Evolutionary conservation across 2,113 vertebrate genomes (phyloP).

Genomic region (Gila orcuttii): DNA sequence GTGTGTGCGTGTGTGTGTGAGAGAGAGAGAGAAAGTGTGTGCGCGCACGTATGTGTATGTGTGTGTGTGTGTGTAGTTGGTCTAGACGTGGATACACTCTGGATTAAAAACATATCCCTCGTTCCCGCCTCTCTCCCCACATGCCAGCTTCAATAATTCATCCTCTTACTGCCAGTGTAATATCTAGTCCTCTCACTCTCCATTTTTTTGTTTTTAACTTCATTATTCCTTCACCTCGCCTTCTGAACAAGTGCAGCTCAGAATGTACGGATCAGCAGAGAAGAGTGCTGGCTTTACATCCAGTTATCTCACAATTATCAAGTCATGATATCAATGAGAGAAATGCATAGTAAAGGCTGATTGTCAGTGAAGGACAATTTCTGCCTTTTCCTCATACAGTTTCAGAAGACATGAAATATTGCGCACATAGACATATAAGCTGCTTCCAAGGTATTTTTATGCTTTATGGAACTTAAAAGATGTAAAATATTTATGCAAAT

Average conservation of each 20-base stretch:
- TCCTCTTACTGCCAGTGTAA: constrained; percentile 60
- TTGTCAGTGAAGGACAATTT: background rate
- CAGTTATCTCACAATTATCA: background rate
- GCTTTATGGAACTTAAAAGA: background rate
- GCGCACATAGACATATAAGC: background rate
- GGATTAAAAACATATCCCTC: constrained; percentile 58
- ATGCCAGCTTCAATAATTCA: constrained; percentile 72
- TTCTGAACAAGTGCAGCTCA: background rate
- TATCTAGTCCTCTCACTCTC: constrained; percentile 56
- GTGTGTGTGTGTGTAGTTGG: background rate
- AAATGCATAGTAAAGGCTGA: background rate
- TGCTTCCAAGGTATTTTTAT: background rate
- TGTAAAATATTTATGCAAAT: background rate
- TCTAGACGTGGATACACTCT: constrained; percentile 51
- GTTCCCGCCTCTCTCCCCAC: constrained; percentile 30
- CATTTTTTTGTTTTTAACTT: background rate
- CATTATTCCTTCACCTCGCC: background rate
- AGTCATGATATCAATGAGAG: background rate
- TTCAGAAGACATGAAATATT: background rate
- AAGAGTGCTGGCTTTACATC: background rate
- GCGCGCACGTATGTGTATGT: no score
- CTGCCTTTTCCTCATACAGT: background rate
- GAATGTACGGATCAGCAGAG: background rate
- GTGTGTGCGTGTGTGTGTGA: no score
- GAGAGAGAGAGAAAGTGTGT: background rate